These are phyloP conservation scores for Ataeniobius toweri DNA, from an alignment of 2,797 vertebrate genomes.

Conservation along the genomic window DNA sequence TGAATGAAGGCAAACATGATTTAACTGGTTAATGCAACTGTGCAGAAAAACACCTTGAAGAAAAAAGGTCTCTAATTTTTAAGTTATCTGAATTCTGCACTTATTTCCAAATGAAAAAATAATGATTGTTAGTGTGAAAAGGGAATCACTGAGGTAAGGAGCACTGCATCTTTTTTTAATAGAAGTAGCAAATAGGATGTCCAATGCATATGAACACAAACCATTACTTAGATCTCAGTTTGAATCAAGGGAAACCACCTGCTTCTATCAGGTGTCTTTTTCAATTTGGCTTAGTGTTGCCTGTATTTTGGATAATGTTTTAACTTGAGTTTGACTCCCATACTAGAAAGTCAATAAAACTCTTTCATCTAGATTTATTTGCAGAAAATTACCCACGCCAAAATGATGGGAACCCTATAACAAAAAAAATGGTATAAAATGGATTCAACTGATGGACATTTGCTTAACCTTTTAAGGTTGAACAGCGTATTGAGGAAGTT, in stretches of 20 bases:
- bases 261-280: neutral
- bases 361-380: neutral
- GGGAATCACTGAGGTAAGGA: conserved; percentile 20
- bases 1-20: conserved; percentile 19
- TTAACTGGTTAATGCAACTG: conserved; percentile 7
- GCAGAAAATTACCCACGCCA: neutral
- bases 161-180: conserved; percentile 18
- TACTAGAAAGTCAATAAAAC: neutral
- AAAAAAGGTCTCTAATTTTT: conserved; percentile 25
- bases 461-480: neutral
- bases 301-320: neutral
- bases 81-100: conserved; percentile 39
- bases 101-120: conserved; percentile 17
- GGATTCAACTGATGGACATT: neutral
- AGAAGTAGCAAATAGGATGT: conserved; percentile 7
- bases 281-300: neutral
- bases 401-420: neutral
- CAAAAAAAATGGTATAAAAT: neutral
- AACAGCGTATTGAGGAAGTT: neutral
- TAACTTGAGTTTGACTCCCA: neutral
- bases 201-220: conserved; percentile 31
- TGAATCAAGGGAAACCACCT: neutral
- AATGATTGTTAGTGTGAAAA: conserved; percentile 37
- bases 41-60: conserved; percentile 1
- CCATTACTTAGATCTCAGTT: conserved; percentile 12